These are phyloP conservation scores for Okamejei kenojei DNA, from an alignment of 2,797 vertebrate genomes.

Conservation along the genomic window DNA sequence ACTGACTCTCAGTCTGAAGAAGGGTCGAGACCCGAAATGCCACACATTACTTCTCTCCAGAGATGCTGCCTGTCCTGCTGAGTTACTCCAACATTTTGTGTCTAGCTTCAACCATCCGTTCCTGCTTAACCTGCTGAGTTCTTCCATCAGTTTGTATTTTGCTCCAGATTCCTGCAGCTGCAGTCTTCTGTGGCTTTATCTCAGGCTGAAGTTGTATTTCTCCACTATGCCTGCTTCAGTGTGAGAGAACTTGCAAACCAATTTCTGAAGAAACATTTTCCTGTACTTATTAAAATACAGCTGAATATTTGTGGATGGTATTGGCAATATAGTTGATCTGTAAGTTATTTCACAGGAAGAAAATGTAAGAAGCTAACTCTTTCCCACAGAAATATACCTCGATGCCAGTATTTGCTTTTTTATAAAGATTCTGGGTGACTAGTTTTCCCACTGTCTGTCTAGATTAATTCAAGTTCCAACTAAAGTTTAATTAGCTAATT, in stretches of 20 bases:
- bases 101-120: no score
- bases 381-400: background rate
- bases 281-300: background rate
- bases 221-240: background rate
- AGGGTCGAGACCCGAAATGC: no score
- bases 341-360: background rate
- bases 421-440: background rate
- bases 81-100: no score
- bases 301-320: background rate
- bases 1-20: no score
- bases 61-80: no score
- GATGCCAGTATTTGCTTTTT: background rate
- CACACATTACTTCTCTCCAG: no score
- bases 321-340: no score
- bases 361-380: background rate
- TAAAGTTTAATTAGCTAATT: background rate
- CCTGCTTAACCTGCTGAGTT: no score
- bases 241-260: background rate
- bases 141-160: no score
- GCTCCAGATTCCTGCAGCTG: no score
- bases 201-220: background rate
- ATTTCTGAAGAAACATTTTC: background rate
- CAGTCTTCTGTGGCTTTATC: background rate
- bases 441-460: background rate
- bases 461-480: background rate